Evolutionary conservation across 2,113 vertebrate species (phyloP).

Genomic region (Eptatretus burgeri): DNA sequence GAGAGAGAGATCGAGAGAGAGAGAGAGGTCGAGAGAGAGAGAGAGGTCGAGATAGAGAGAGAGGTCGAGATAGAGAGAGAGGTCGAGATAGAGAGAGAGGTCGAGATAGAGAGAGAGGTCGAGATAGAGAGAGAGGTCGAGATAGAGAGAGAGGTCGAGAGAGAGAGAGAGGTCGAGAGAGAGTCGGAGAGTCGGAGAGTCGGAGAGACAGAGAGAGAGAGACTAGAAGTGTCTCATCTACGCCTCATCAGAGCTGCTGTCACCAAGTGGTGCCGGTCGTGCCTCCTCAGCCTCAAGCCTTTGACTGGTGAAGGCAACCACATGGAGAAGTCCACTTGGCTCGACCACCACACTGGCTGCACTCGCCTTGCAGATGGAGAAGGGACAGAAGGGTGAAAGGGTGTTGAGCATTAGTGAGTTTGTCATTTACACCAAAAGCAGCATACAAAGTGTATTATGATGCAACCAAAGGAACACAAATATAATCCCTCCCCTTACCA

Average conservation of each 20-base stretch:
- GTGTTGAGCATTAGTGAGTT: constrained; percentile 1
- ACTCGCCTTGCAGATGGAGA: constrained; percentile 74
- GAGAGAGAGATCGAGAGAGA: too few relatives aligned
- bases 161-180: too few relatives aligned
- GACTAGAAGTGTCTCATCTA: constrained; percentile 9
- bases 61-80: too few relatives aligned
- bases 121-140: too few relatives aligned
- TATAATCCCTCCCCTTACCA: too few relatives aligned
- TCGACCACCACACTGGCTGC: constrained; percentile 93
- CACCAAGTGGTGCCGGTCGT: constrained; percentile 47
- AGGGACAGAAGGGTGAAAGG: constrained; percentile 44
- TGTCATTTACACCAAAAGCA: not conserved
- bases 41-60: too few relatives aligned
- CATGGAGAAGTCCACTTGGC: constrained; percentile 81
- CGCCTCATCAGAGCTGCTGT: constrained; percentile 58
- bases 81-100: too few relatives aligned
- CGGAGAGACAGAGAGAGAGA: too few relatives aligned
- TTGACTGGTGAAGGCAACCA: constrained; percentile 93
- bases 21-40: too few relatives aligned
- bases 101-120: too few relatives aligned
- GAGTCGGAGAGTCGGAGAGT: too few relatives aligned
- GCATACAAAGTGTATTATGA: not conserved
- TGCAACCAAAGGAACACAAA: not conserved
- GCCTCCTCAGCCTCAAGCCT: constrained; percentile 63
- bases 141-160: too few relatives aligned